Conservation (phyloP, 2,797 vertebrate species). For the Hyperoplus lanceolatus region DNA sequence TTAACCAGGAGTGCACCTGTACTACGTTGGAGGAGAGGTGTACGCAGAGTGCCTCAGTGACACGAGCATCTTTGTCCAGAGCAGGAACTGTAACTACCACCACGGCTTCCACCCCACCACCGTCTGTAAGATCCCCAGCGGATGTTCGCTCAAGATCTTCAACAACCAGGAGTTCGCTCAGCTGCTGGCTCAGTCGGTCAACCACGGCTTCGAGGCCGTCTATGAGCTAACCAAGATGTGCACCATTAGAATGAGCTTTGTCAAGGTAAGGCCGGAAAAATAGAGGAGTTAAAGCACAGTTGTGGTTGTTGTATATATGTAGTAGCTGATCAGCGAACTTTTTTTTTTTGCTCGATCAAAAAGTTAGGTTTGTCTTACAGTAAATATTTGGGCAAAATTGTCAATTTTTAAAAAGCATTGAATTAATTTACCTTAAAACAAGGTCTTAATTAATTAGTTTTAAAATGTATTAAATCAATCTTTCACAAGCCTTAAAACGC, state of each 20-base stretch:
- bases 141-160: constrained; percentile 97
- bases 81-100: constrained; percentile 98
- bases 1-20: constrained; percentile 91
- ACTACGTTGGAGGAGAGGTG: constrained; percentile 96
- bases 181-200: constrained; percentile 95
- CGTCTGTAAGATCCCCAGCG: constrained; percentile 97
- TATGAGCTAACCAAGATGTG: constrained; percentile 99
- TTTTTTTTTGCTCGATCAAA: too few relatives aligned
- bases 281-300: background rate
- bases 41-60: constrained; percentile 97
- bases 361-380: too few relatives aligned
- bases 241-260: constrained; percentile 98
- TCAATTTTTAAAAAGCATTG: too few relatives aligned
- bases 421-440: too few relatives aligned
- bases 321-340: too few relatives aligned
- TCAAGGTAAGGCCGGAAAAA: constrained; percentile 85
- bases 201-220: constrained; percentile 97
- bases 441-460: too few relatives aligned
- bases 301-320: too few relatives aligned
- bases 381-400: too few relatives aligned
- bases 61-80: constrained; percentile 98
- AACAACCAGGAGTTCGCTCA: constrained; percentile 99
- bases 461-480: too few relatives aligned
- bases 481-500: too few relatives aligned
- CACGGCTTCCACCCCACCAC: constrained; percentile 97